phyloP scores from a whole-genome alignment of 2,797 vertebrate genomes.

The Simalia tracyae region DNA sequence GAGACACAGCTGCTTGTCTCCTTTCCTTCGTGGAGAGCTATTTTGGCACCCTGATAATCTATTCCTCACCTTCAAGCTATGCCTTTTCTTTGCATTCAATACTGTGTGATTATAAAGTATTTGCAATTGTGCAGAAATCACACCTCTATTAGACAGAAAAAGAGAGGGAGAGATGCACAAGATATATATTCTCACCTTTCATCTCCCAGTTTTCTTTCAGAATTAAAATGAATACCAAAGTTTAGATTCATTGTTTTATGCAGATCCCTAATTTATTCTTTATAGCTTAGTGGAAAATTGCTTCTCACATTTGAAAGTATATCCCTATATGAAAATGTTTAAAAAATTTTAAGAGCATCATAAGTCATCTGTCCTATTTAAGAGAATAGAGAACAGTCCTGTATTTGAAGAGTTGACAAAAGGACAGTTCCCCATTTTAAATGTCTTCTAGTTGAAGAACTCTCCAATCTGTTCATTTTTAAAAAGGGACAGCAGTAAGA shows the following conservation, averaged over 20 bases:
- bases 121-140: not conserved
- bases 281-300: not conserved
- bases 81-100: not conserved
- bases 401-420: not conserved
- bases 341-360: not conserved
- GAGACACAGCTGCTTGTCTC: not conserved
- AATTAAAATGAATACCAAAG: not conserved
- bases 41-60: not conserved
- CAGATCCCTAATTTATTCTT: not conserved
- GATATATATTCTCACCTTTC: not conserved
- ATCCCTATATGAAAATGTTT: not conserved
- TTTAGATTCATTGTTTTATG: not conserved
- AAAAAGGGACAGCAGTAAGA: not conserved
- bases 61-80: not conserved
- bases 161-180: not conserved
- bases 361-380: not conserved
- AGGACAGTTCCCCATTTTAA: not conserved
- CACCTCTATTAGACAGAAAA: not conserved
- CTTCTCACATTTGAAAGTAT: not conserved
- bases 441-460: not conserved
- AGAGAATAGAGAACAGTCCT: not conserved
- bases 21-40: not conserved
- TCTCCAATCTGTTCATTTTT: not conserved
- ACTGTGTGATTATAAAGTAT: not conserved
- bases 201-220: not conserved